Evolutionary conservation across 2,888 invertebrate species (phyloP).

Genomic region (Ennomos erosarius): DNA sequence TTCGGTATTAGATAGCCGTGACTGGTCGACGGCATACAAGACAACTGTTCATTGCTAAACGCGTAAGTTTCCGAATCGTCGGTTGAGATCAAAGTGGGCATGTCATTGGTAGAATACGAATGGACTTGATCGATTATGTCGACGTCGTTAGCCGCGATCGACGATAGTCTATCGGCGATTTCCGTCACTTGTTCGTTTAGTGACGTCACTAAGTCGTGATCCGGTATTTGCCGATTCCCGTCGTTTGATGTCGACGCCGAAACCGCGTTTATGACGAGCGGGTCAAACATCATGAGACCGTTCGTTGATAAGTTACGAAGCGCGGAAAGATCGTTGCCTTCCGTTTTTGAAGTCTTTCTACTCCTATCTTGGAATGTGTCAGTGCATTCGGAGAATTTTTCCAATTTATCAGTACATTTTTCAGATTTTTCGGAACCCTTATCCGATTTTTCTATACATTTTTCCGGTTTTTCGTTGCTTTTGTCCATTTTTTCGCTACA

Average conservation of each 20-base stretch:
- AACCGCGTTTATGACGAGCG: slow-evolving; percentile 74
- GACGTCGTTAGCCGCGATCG: slow-evolving; percentile 68
- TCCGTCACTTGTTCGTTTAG: slow-evolving; percentile 81
- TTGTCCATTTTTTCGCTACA: slow-evolving; percentile 48
- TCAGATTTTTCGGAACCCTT: slow-evolving; percentile 23
- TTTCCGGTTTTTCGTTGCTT: slow-evolving; percentile 5
- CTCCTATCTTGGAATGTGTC: slow-evolving; percentile 70
- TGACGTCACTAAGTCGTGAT: slow-evolving; percentile 77
- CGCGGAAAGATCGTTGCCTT: slow-evolving; percentile 67
- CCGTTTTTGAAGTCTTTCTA: slow-evolving; percentile 70
- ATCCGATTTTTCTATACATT: slow-evolving; percentile 8
- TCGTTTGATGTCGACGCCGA: slow-evolving; percentile 60
- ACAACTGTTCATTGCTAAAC: slow-evolving; percentile 70
- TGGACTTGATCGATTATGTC: slow-evolving; percentile 74
- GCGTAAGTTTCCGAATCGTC: slow-evolving; percentile 61
- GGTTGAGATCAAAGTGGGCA: slow-evolving; percentile 68
- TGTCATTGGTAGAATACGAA: slow-evolving; percentile 77
- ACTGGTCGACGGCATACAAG: slow-evolving; percentile 86
- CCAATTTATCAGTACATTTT: background rate
- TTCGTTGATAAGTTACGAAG: slow-evolving; percentile 75
- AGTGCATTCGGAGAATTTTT: slow-evolving; percentile 43
- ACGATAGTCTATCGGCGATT: slow-evolving; percentile 77
- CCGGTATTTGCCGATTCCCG: slow-evolving; percentile 70
- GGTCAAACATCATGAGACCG: slow-evolving; percentile 81
- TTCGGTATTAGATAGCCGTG: slow-evolving; percentile 88